Evolutionary conservation across 2,113 vertebrate species (phyloP).

Genomic region (Zosterops hypoxanthus): DNA sequence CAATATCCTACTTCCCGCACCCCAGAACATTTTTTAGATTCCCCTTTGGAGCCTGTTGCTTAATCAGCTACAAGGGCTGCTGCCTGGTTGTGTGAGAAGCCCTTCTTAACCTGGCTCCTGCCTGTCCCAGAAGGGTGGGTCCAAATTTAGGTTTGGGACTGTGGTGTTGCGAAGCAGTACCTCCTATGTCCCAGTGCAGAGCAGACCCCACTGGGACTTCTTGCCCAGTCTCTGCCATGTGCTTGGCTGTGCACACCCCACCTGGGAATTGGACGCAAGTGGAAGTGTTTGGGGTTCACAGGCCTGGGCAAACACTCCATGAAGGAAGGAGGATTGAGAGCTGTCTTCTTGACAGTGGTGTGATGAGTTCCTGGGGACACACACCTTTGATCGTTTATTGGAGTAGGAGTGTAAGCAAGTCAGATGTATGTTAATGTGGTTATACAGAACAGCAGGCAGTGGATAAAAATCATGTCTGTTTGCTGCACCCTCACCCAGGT

Average conservation of each 20-base stretch:
- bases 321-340: not conserved
- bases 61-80: constrained; percentile 14
- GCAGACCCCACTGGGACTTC: rapidly evolving
- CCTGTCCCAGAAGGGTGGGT: constrained; percentile 19
- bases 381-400: constrained; percentile 37
- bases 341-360: not conserved
- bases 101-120: constrained; percentile 22
- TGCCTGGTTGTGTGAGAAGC: not conserved
- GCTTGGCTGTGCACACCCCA: rapidly evolving
- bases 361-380: not conserved
- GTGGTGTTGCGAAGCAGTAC: not conserved
- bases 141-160: not conserved
- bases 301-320: not conserved
- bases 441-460: constrained; percentile 32
- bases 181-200: rapidly evolving
- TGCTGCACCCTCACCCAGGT: not conserved
- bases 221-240: rapidly evolving
- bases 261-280: not conserved
- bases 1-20: constrained; percentile 6
- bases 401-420: constrained; percentile 18
- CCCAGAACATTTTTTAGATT: constrained; percentile 41
- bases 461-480: constrained; percentile 10
- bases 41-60: constrained; percentile 55
- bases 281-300: not conserved
- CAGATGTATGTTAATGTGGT: constrained; percentile 9